phyloP scores from a whole-genome alignment of 2,797 vertebrate genomes.

The Rhynchonycteris naso region DNA sequence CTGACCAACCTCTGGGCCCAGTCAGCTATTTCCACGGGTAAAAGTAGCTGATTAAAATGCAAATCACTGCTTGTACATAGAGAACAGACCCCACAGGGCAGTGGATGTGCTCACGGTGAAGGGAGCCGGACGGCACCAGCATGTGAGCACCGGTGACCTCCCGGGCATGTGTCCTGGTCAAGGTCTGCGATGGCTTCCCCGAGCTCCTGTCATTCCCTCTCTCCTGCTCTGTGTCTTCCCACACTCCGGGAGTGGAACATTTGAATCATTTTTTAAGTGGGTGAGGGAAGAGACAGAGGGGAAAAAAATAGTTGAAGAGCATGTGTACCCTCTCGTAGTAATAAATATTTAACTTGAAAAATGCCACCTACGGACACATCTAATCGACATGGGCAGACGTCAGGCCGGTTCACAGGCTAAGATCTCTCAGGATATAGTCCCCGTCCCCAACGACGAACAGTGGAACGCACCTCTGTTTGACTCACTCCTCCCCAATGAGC shows the following conservation, averaged over 20 bases:
- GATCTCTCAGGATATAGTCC: background rate
- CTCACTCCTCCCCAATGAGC: background rate
- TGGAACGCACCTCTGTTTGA: background rate
- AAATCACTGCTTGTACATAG: background rate
- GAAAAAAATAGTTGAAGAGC: background rate
- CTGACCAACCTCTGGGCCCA: background rate
- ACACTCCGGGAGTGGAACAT: background rate
- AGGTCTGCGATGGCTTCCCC: fast-evolving
- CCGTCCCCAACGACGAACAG: background rate
- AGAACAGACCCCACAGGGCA: background rate
- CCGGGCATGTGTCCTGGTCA: background rate
- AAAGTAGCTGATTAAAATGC: background rate
- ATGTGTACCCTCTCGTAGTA: background rate
- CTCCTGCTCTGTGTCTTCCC: background rate
- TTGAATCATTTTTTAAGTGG: conserved; percentile 43
- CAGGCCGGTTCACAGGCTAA: background rate
- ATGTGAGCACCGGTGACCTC: background rate
- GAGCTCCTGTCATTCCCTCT: background rate
- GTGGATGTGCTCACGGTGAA: background rate
- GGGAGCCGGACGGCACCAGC: too few species aligned
- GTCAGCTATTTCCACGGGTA: background rate
- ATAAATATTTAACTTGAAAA: conserved; percentile 59
- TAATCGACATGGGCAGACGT: background rate
- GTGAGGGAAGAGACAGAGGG: background rate
- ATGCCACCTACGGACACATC: background rate